Base-by-base conservation (phyloP, 2,797 vertebrate genomes). In the Enteromius viviparus region DNA sequence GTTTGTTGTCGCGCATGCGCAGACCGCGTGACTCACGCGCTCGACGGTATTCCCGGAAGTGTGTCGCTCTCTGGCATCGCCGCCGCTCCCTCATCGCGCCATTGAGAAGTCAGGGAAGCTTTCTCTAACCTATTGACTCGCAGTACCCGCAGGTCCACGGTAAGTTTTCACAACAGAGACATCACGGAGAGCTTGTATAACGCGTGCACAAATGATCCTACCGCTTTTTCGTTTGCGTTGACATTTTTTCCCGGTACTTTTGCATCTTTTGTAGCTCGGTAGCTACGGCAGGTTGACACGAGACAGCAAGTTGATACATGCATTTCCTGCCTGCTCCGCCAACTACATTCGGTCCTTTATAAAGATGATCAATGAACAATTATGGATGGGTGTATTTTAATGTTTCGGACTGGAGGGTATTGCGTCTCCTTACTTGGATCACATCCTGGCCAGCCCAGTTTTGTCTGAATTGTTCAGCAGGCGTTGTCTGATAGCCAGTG, bases 21-120 rank as follows among this genome's bases (percentile, higher is more conserved):
- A 51, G 15, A 12, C 26, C 51, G 26, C 32, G 26, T 45, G 74
- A 58, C 72, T 5, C 42, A 37, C 82, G 75, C 21, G 76, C 74
- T 75, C 80, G 45, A 80, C 81, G 51, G 71, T 79, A 75, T 86
- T 88, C 87, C 92, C 91, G 90, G 93, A 93, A 93, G 89, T 34
- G 76, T 55, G 88, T 86, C 78, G 89, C 85, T 86, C 84, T 79
- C 72, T 78, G 84, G 78, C 80, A 62, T 78, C 86, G 88, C 74
- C 71, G 77, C 78, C 72, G 80, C 78, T 84, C n/a, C 76, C 87
- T 89, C 37, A 64, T 53, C 37, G 17, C 29, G 85, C 90, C 87
- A 89, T 93, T 92, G 78, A 86, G 14, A 83, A 87, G 87, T 87
- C 76, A 62, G 80, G 77, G 70, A 85, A 76, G 84, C 85, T 80